A percentile compares a stretch with the other conserved stretches of the same genome.
phyloP scores from a whole-genome alignment of 1,140 invertebrate genomes.

The Diachasmimorpha longicaudata region DNA sequence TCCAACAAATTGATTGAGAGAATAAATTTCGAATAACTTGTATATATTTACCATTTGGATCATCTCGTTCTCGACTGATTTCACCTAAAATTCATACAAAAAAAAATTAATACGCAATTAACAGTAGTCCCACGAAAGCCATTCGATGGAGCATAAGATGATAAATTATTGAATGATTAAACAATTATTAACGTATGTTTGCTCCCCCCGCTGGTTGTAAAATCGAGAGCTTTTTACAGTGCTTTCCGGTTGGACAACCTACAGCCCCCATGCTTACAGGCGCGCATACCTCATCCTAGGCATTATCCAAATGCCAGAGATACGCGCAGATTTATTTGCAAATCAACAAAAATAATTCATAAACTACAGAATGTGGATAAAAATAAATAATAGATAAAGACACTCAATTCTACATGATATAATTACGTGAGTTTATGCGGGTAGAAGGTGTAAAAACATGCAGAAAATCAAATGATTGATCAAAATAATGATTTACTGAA shows the following conservation, averaged over 20 bases:
- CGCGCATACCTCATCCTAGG: constrained; percentile 40
- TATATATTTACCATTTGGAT: constrained; percentile 64
- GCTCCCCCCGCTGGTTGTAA: constrained; percentile 32
- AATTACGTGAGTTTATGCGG: background rate
- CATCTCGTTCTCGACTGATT: constrained; percentile 66
- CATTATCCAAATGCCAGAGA: constrained; percentile 20
- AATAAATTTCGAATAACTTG: too few relatives aligned
- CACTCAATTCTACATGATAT: background rate
- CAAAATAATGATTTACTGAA: background rate
- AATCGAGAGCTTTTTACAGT: constrained; percentile 38
- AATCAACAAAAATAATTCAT: background rate
- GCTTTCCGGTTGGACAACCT: constrained; percentile 46
- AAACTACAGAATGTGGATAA: background rate
- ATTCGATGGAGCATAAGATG: constrained; percentile 28
- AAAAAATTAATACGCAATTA: constrained; percentile 38
- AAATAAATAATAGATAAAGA: background rate
- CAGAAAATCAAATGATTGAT: background rate
- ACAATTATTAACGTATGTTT: constrained; percentile 20
- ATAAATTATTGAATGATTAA: constrained; percentile 36
- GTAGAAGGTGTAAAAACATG: background rate
- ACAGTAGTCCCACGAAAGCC: constrained; percentile 9
- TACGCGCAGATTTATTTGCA: background rate
- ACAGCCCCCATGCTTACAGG: constrained; percentile 57
- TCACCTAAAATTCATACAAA: constrained; percentile 65
- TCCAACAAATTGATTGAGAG: too few relatives aligned